Evolutionary conservation across 2,888 invertebrate genomes (phyloP), one percentile per base, ranked within the genome.

Genomic region (Hirtodrosophila trivittata): DNA sequence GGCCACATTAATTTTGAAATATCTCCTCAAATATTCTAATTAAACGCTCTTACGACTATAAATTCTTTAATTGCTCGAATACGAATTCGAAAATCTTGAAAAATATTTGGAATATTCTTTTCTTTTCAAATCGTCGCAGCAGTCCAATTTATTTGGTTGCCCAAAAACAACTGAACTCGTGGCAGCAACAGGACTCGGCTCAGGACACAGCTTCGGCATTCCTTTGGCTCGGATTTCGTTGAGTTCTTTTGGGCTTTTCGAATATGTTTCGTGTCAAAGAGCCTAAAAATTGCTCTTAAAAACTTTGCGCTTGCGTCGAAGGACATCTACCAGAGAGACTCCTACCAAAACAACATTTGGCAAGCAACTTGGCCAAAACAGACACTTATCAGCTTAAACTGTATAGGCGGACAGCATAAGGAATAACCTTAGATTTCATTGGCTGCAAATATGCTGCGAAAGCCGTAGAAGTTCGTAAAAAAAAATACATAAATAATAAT

Each of bases 271-370:
- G 1, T 1, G 46, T 66, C 54, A 50, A 70, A 66, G 66, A 70
- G 64, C 8, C 8, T 3, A 0, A 12, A 0, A n/a, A 5, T 0
- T 13, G 25, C 56, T 62, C 35, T 32, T 47, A 7, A 8, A n/a
- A 46, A 51, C 70, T 66, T 51, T 62, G 70, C 70, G 70, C 50
- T 33, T 70, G 70, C 70, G 70, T 7, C 38, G 28, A n/a, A n/a
- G 10, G 1, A 8, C 10, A 12, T 6, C 14, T 2, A 9, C 10
- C 9, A 28, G 26, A 55, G 38, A 30, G 37, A 28, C n/a, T n/a
- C n/a, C n/a, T n/a, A n/a, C 8, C 47, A 30, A 14, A 32, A 7
- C 8, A 13, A 26, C 13, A 37, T 21, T 16, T 28, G 13, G 3
- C 14, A 25, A 18, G 16, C 14, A 46, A 63, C 37, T 26, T 37